Base-by-base conservation (phyloP, 1,140 invertebrate genomes). In the Drosophila lini region DNA sequence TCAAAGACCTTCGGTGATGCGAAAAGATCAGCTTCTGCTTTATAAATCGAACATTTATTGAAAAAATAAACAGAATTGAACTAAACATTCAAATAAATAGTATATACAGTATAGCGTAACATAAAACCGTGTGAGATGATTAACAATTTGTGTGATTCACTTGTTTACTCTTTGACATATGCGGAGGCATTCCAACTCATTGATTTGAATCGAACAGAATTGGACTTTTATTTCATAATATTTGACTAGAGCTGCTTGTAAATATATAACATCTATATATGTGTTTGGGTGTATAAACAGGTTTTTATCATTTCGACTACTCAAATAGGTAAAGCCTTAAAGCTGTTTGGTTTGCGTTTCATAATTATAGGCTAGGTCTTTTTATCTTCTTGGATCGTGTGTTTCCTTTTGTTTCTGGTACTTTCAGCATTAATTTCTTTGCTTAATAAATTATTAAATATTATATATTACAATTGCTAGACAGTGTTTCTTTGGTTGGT, bases 241-340 rank as follows among this genome's bases (percentile, higher is more conserved):
- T 62, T 76, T 73, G 62, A 83, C 71, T 77, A 83, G 71, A 84
- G 62, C 74, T 82, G 45, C 59, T 74, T 82, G 75, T 82, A 82
- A 78, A 82, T 78, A 82, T 82, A 81, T 81, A 60, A 74, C 63
- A 68, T 81, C 36, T 78, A 58, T 77, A 52, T 74, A 67, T 67
- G 53, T 59, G 19, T 55, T 31, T 50, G 28, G 48, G 55, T 76
- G 73, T 67, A 76, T 76, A 76, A 67, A 67, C 61, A 84, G 40
- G 47, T 67, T 60, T 57, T 45, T 52, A 32, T 70, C 78, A 48
- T 62, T 82, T 50, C 50, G 75, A 85, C 81, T 85, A 79, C 69
- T 80, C 74, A 65, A 65, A 58, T 82, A 82, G 76, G 73, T 86
- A 69, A 80, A 80, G 79, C 83, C 55, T 67, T 88, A 82, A 82